Evolutionary conservation across 2,888 invertebrate species (phyloP), one percentile per base, ranked within the genome.

Genomic region (Eilema caniola): DNA sequence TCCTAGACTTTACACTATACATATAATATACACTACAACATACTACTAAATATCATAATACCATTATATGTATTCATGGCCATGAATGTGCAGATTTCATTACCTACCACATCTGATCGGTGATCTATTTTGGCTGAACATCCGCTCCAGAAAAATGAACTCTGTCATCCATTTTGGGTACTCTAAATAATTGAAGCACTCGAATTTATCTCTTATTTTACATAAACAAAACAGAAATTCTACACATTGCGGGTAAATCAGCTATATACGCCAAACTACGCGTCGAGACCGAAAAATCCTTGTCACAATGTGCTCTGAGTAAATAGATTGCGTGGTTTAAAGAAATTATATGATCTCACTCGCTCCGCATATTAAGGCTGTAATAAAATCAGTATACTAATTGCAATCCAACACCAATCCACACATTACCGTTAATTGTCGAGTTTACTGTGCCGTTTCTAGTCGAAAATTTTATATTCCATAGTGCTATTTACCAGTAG

Each of bases 341-440:
- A 25, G 14, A 59, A 59, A 59, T 59, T 59, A 25, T 25, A 59
- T 59, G 59, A 25, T 59, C 25, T 5, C 14, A 59, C 59, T 59
- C 59, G 24, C 24, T 24, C 24, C 33, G 16, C 57, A 57, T 64
- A 33, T 33, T 31, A 14, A 59, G 47, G 10, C 11, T 5, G 23
- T 37, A 31, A 64, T 65, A 73, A 72, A 70, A 72, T 67, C 74
- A 76, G 66, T 64, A 53, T 65, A 59, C n/a, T 71, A 70, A 78
- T 71, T 69, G 69, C 70, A 62, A 70, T 76, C 28, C 62, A 67
- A 81, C 67, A 57, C 67, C 70, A 76, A 73, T 70, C 71, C 62
- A 69, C 56, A 64, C 56, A 81, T 79, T 73, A 79, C 63, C 71
- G 67, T 74, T 79, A 74, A 79, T 79, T 81, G 68, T 71, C 66